Base-by-base conservation (phyloP, 2,888 invertebrate species). In the Resseliella maxima region DNA sequence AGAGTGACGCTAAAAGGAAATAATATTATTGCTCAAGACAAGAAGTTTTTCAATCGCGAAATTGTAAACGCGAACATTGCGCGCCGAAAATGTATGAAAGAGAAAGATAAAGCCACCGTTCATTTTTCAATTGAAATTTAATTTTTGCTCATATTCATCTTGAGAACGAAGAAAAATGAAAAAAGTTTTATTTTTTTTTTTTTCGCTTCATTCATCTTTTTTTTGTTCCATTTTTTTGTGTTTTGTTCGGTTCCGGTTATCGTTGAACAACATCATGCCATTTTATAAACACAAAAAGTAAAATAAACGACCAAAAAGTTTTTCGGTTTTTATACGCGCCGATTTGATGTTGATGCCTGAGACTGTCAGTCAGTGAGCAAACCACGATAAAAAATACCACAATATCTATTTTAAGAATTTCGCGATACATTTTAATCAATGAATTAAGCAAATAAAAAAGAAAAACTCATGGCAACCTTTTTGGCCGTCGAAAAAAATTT, bases 1-100 rank as follows among this genome's bases (percentile, higher is more conserved):
- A 50, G 50, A 50, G 15, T 8, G 50, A 50, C 50, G 21, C 21
- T 50, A 50, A 21, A 50, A 6, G 50, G 18, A 50, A 50, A 50
- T 50, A 21, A 50, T 50, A 21, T 50, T 50, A 50, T 21, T 50
- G 50, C 50, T 12, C 6, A 41, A 50, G 21, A 21, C 5, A 21
- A 50, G 50, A 50, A 50, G 50, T 50, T 50, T 50, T 50, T 50
- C 50, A 50, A 50, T 50, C 50, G 50, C 50, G 41, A 41, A 41
- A 41, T 8, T 41, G 41, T 41, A 12, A 41, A 12, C 41, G 41
- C 41, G 12, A 41, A 41, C 5, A 41, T 41, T 41, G 5, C 41
- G 12, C 41, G 41, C 5, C 41, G 6, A 41, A 41, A 41, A n/a
- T n/a, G n/a, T n/a, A n/a, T n/a, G n/a, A n/a, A n/a, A n/a, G n/a